These are phyloP conservation scores for Aspiorhynchus laticeps DNA, from an alignment of 2,113 vertebrate genomes.

Conservation along the genomic window DNA sequence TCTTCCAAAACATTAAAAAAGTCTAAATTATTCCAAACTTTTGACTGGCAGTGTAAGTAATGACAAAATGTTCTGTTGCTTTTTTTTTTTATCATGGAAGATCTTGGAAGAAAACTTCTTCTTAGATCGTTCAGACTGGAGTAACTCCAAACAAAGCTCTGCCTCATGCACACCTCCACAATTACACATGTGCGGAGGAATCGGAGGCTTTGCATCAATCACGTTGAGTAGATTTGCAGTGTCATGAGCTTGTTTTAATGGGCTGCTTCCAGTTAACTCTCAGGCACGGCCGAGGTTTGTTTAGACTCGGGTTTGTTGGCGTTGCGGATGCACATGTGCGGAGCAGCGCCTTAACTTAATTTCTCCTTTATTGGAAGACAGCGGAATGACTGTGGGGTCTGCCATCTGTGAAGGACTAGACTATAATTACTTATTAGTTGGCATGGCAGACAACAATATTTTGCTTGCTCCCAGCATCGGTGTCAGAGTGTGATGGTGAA, in stretches of 20 bases:
- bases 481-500: conserved; percentile 50
- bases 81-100: neutral
- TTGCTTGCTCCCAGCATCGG: conserved; percentile 39
- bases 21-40: neutral
- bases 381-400: conserved; percentile 48
- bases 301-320: conserved; percentile 44
- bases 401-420: conserved; percentile 52
- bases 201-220: conserved; percentile 44
- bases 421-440: conserved; percentile 60
- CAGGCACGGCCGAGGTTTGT: conserved; percentile 22
- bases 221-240: conserved; percentile 41
- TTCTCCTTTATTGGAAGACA: conserved; percentile 51
- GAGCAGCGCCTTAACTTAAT: conserved; percentile 41
- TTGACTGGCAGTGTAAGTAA: neutral
- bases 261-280: conserved; percentile 18
- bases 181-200: neutral
- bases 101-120: neutral
- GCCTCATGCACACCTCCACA: neutral
- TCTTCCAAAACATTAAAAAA: neutral
- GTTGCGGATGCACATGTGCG: conserved; percentile 39
- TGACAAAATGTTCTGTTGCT: too few relatives aligned
- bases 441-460: conserved; percentile 56
- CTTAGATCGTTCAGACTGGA: neutral
- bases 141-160: neutral
- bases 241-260: conserved; percentile 32